Evolutionary conservation across 1,140 invertebrate genomes (phyloP).

Genomic region (Arctopsyche grandis): DNA sequence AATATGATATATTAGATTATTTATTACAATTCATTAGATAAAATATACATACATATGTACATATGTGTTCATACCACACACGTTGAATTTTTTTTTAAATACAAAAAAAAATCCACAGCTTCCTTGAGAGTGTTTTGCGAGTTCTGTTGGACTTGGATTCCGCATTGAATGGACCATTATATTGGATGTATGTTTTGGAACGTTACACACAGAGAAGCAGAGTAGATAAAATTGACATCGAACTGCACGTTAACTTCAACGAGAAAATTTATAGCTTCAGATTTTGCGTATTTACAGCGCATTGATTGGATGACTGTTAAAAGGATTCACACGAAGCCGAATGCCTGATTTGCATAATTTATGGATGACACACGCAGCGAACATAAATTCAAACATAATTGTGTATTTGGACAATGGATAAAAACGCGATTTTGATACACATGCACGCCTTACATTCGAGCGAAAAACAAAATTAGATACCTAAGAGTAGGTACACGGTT

Average conservation of each 20-base stretch:
- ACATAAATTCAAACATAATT: slow-evolving; percentile 17
- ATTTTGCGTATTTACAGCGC: slow-evolving; percentile 17
- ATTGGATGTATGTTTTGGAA: background rate
- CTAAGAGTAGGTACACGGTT: no score
- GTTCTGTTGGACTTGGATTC: no score
- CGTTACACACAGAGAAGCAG: background rate
- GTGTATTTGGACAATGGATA: slow-evolving; percentile 17
- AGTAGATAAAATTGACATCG: slow-evolving; percentile 18
- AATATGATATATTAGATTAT: no score
- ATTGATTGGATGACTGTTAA: slow-evolving; percentile 16
- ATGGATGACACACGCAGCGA: slow-evolving; percentile 14
- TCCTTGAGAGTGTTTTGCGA: no score
- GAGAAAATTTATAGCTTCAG: slow-evolving; percentile 14
- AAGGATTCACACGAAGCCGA: slow-evolving; percentile 20
- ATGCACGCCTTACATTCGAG: no score
- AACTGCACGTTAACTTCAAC: slow-evolving; percentile 21
- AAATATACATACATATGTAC: no score
- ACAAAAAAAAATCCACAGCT: no score
- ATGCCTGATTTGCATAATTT: slow-evolving; percentile 29
- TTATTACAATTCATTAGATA: no score
- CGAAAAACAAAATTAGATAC: no score
- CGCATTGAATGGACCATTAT: no score
- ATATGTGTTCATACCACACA: no score
- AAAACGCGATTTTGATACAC: background rate
- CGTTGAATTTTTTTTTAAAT: no score